phyloP scores from a whole-genome alignment of 1,140 invertebrate genomes.

The Oncopeltus fasciatus region DNA sequence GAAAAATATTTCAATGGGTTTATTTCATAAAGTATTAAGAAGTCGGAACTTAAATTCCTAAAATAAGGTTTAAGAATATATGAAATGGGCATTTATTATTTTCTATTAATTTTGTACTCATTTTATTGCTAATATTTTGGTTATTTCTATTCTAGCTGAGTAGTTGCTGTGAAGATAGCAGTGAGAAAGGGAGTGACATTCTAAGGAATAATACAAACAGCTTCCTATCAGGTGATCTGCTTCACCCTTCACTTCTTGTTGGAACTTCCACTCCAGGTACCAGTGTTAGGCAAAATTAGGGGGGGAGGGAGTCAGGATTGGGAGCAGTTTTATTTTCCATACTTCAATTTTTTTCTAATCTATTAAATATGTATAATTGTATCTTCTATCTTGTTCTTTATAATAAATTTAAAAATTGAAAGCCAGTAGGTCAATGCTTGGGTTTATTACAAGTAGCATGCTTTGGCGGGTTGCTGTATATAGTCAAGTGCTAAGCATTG shows the following conservation, averaged over 20 bases:
- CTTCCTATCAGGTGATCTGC: slow-evolving; percentile 50
- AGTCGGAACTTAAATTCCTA: no score
- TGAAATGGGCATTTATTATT: no score
- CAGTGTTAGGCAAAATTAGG: background rate
- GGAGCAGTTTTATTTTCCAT: no score
- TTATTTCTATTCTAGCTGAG: slow-evolving; percentile 8
- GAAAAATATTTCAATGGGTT: no score
- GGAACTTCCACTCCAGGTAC: slow-evolving; percentile 16
- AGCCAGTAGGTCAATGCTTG: background rate
- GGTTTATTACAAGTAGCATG: background rate
- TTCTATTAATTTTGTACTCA: background rate
- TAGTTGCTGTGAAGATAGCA: slow-evolving; percentile 13
- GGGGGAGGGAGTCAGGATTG: background rate
- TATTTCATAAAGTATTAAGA: no score
- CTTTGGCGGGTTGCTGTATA: background rate
- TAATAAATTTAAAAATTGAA: background rate
- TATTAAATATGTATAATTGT: background rate
- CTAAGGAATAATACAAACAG: slow-evolving; percentile 64
- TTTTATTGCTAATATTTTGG: background rate
- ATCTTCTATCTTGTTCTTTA: background rate
- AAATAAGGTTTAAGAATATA: no score
- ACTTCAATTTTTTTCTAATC: background rate
- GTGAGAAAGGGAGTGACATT: slow-evolving; percentile 46
- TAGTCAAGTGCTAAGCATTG: background rate
- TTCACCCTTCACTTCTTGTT: slow-evolving; percentile 18